Evolutionary conservation across 2,888 invertebrate genomes (phyloP).

Genomic region (Nomada fabriciana): DNA sequence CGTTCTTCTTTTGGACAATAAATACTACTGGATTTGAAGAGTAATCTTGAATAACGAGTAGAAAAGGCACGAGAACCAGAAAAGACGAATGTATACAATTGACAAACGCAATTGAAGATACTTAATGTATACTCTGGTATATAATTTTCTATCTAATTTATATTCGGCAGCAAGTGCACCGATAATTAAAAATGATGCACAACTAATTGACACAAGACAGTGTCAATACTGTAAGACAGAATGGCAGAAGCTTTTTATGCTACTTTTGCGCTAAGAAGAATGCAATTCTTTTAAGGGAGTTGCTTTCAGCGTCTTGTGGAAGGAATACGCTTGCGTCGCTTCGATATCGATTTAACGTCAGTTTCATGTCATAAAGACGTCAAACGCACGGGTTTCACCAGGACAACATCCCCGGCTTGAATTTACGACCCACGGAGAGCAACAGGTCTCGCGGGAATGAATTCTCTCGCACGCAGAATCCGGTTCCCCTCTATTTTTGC

Average conservation of each 20-base stretch:
- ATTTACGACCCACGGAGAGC: slow-evolving; percentile 81
- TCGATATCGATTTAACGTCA: slow-evolving; percentile 83
- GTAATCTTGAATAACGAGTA: neutral
- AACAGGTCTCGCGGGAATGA: slow-evolving; percentile 78
- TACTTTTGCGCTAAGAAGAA: neutral
- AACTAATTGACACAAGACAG: neutral
- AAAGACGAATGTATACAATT: too few relatives aligned
- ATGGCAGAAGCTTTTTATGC: neutral
- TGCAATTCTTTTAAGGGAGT: neutral
- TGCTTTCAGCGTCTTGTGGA: too few relatives aligned
- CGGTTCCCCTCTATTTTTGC: slow-evolving; percentile 23
- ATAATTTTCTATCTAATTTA: neutral
- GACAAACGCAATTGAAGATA: too few relatives aligned
- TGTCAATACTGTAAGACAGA: too few relatives aligned
- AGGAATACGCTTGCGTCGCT: slow-evolving; percentile 45
- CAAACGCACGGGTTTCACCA: slow-evolving; percentile 84
- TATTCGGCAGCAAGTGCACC: neutral
- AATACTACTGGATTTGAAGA: neutral
- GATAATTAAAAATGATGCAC: neutral
- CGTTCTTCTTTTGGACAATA: neutral
- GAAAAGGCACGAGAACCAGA: neutral
- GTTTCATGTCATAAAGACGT: slow-evolving; percentile 83
- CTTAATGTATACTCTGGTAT: too few relatives aligned
- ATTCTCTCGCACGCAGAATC: slow-evolving; percentile 53
- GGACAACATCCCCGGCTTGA: slow-evolving; percentile 83